Evolutionary conservation across 2,113 vertebrate species (phyloP).

Genomic region (Aviceda subcristata): DNA sequence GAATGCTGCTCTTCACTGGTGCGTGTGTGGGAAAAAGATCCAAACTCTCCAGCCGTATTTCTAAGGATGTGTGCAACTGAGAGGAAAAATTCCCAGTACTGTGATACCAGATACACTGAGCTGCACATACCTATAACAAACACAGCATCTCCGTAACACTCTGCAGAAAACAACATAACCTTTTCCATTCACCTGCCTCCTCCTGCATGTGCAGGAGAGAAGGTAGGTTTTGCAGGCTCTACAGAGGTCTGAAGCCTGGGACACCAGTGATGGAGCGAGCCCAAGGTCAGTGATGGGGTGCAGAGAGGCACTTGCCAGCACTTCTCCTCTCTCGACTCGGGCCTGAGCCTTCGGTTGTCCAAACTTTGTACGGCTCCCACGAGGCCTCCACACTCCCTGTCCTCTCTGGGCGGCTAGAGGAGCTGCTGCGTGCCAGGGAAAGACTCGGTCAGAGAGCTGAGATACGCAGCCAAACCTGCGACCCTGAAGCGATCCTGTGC

Average conservation of each 20-base stretch:
- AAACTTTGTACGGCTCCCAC: neutral
- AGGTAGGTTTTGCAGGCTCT: neutral
- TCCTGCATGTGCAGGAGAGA: neutral
- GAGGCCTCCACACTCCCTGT: fast-evolving
- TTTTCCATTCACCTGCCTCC: neutral
- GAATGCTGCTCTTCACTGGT: neutral
- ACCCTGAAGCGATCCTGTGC: neutral
- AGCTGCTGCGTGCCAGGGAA: neutral
- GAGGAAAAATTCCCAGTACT: neutral
- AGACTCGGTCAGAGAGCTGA: neutral
- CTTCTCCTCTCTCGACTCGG: neutral
- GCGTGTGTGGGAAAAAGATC: fast-evolving
- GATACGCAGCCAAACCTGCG: neutral
- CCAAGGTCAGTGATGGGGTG: neutral
- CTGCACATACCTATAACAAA: neutral
- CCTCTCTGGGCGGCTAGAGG: neutral
- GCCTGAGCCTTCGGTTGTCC: neutral
- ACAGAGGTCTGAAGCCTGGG: neutral
- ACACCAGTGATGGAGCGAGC: neutral
- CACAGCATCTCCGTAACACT: neutral
- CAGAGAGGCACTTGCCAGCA: neutral
- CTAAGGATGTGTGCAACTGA: neutral
- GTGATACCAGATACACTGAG: neutral
- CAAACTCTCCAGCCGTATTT: neutral
- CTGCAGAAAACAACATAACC: neutral